phyloP scores from a whole-genome alignment of 2,113 vertebrate genomes.

The Parotia lawesii region DNA sequence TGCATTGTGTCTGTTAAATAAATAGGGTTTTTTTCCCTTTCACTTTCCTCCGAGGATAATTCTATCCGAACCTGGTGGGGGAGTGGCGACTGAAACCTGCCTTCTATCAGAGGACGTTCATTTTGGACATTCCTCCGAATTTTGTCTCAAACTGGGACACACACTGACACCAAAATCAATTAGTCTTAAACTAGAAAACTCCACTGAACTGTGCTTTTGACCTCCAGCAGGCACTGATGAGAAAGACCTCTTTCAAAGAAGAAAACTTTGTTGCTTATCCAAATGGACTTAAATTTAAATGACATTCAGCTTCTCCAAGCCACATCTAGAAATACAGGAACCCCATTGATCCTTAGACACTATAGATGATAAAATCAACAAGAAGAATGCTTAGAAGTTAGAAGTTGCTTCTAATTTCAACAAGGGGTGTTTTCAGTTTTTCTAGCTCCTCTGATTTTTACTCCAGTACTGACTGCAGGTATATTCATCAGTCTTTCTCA shows the following conservation, averaged over 20 bases:
- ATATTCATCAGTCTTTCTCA: not conserved
- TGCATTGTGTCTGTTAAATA: too few species aligned
- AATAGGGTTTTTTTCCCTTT: too few species aligned
- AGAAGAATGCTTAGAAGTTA: not conserved
- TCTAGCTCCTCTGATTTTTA: not conserved
- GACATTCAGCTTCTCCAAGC: not conserved
- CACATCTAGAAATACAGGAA: not conserved
- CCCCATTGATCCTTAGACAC: not conserved
- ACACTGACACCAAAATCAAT: not conserved
- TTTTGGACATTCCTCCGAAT: too few species aligned
- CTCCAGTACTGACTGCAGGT: not conserved
- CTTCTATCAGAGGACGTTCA: too few species aligned
- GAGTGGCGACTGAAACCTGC: too few species aligned
- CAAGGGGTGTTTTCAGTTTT: not conserved
- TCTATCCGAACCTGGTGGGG: too few species aligned
- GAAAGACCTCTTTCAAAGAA: not conserved
- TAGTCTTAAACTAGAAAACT: not conserved
- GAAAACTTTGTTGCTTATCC: not conserved
- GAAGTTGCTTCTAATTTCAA: not conserved
- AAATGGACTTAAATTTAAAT: not conserved
- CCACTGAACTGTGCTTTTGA: not conserved
- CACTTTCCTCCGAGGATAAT: too few species aligned
- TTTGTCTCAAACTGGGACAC: too few species aligned
- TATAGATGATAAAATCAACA: not conserved
- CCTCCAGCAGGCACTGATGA: not conserved